These are phyloP conservation scores for Carcinoscorpius rotundicauda DNA, from an alignment of 1,140 invertebrate genomes.

Conservation along the genomic window DNA sequence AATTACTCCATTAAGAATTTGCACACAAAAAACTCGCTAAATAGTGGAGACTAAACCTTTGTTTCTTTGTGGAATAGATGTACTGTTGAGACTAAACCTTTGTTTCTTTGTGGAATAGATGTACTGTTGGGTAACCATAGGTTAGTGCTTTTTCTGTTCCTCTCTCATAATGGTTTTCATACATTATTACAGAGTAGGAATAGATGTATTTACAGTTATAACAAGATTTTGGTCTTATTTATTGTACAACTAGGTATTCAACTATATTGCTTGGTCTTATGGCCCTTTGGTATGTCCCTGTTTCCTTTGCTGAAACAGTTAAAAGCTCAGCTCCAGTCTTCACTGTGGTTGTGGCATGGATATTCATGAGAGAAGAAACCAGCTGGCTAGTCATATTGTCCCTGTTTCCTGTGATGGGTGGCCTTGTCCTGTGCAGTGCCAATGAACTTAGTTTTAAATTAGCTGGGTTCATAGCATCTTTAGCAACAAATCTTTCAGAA, in stretches of 20 bases:
- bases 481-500: constrained; percentile 70
- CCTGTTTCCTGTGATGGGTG: constrained; percentile 70
- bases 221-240: background rate
- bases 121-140: no score
- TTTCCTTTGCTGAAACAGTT: constrained; percentile 75
- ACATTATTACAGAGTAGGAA: background rate
- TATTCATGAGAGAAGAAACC: constrained; percentile 55
- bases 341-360: constrained; percentile 62
- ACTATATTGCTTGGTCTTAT: constrained; percentile 60
- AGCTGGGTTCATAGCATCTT: constrained; percentile 59
- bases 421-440: constrained; percentile 63
- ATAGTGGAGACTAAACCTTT: no score
- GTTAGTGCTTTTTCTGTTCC: background rate
- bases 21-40: no score
- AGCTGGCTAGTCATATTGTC: constrained; percentile 62
- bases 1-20: no score
- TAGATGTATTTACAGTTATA: background rate
- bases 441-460: constrained; percentile 71
- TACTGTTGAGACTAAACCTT: no score
- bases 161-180: background rate
- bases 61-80: no score
- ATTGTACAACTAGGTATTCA: constrained; percentile 45
- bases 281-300: constrained; percentile 68
- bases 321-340: constrained; percentile 75
- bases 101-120: no score